phyloP scores from a whole-genome alignment of 64 coral and sea anemone species.

The Montipora sp. region DNA sequence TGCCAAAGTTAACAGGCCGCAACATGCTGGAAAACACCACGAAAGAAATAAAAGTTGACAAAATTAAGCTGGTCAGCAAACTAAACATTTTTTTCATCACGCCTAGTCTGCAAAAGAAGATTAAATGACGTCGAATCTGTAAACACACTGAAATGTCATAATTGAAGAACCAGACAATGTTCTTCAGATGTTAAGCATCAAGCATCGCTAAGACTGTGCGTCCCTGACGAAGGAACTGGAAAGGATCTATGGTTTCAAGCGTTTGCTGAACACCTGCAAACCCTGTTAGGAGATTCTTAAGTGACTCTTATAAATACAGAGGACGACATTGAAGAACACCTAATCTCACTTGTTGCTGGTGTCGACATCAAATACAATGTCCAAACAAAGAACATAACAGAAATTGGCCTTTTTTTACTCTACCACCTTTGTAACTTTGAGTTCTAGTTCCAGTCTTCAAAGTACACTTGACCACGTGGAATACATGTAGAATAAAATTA shows the following conservation, averaged over 20 bases:
- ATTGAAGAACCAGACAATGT: conserved; percentile 13
- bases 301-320: conserved; percentile 30
- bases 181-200: background rate
- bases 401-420: background rate
- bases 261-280: background rate
- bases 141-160: background rate
- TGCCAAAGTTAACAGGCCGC: background rate
- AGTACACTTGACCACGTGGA: too few relatives aligned
- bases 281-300: background rate
- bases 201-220: conserved; percentile 27
- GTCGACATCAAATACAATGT: conserved; percentile 16
- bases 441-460: too few relatives aligned
- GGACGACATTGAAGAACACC: conserved; percentile 29
- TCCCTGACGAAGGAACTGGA: background rate
- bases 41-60: background rate
- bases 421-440: background rate
- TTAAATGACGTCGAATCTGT: conserved; percentile 18
- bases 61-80: conserved; percentile 42
- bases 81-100: conserved; percentile 24
- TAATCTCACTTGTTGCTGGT: background rate
- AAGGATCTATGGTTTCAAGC: conserved; percentile 37
- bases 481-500: background rate
- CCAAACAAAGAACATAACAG: conserved; percentile 26
- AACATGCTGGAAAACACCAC: conserved; percentile 20
- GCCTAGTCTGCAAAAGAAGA: conserved; percentile 57